Evolutionary conservation across 2,113 vertebrate species (phyloP).

Genomic region (Ahaetulla prasina): DNA sequence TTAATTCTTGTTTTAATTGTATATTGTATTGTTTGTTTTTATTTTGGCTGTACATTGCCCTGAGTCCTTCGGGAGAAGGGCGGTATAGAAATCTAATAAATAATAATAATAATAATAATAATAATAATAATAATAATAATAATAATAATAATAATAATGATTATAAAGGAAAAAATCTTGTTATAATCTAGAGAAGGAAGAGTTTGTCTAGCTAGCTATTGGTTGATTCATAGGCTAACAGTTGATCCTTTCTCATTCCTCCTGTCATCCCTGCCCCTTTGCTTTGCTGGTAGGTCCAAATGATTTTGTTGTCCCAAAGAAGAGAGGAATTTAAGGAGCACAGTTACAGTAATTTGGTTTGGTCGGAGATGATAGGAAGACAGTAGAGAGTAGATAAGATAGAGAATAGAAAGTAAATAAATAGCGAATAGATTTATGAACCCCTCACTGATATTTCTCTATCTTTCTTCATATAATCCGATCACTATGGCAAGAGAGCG

Average conservation of each 20-base stretch:
- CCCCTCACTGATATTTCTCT: neutral
- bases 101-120: too few species aligned
- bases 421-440: neutral
- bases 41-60: too few species aligned
- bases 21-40: too few species aligned
- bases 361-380: neutral
- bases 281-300: neutral
- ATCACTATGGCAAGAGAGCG: neutral
- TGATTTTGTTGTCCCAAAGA: neutral
- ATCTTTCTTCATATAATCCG: neutral
- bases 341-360: neutral
- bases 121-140: too few species aligned
- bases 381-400: too few species aligned
- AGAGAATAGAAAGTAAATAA: too few species aligned
- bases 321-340: neutral
- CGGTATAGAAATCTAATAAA: too few species aligned
- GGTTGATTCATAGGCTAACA: neutral
- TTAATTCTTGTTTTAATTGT: too few species aligned
- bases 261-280: neutral
- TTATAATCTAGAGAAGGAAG: neutral
- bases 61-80: too few species aligned
- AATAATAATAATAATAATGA: too few species aligned
- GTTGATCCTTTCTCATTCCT: neutral
- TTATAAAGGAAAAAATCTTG: neutral
- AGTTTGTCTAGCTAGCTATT: neutral